Conservation (phyloP, 2,888 invertebrate genomes). For the Drosophila rellima region DNA sequence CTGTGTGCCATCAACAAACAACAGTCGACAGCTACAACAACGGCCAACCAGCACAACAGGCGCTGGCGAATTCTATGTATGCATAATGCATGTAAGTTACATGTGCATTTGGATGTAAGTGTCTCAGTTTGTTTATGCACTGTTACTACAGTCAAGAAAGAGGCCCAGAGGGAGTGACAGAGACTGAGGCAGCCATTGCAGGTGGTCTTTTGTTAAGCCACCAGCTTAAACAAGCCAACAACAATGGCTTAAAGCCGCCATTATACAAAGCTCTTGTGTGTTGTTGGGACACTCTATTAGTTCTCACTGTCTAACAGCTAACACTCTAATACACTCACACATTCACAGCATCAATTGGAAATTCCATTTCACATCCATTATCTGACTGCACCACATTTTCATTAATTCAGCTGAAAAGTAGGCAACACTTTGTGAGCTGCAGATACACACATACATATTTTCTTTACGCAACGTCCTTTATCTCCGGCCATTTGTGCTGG, state of each 20-base stretch:
- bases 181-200: slow-evolving; percentile 8
- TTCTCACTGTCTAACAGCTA: not conserved
- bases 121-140: slow-evolving; percentile 11
- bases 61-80: slow-evolving; percentile 14
- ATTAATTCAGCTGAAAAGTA: slow-evolving; percentile 40
- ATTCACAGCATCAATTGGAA: not conserved
- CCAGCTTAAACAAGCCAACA: slow-evolving; percentile 26
- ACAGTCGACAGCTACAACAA: slow-evolving; percentile 1
- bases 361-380: not conserved
- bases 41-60: slow-evolving; percentile 16
- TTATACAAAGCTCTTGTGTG: slow-evolving; percentile 11
- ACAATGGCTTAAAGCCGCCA: slow-evolving; percentile 22
- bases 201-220: slow-evolving; percentile 26
- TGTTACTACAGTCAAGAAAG: slow-evolving; percentile 1
- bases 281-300: slow-evolving; percentile 19
- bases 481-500: slow-evolving; percentile 24
- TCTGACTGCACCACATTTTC: not conserved
- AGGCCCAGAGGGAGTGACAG: slow-evolving; percentile 2
- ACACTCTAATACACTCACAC: not conserved
- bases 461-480: slow-evolving; percentile 9
- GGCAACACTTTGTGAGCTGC: slow-evolving; percentile 40
- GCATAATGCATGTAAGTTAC: slow-evolving; percentile 1
- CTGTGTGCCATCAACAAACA: slow-evolving; percentile 29
- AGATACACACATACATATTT: not conserved
- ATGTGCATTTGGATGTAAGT: not conserved